phyloP scores from a whole-genome alignment of 92 coral and sea anemone genomes.

The Palythoa caribaeorum region DNA sequence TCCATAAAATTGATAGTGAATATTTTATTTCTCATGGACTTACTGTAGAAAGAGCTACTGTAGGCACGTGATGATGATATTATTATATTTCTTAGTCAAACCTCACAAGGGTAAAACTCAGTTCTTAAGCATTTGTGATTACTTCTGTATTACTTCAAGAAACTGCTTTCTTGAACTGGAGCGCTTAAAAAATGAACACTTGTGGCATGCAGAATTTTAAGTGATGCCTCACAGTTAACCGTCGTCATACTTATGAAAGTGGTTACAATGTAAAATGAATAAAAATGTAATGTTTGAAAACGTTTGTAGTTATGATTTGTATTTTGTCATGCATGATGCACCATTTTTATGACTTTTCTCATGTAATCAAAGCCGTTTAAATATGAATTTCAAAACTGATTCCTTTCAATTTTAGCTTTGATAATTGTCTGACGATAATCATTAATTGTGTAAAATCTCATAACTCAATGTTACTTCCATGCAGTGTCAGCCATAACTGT shows the following conservation, averaged over 20 bases:
- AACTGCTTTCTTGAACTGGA: neutral
- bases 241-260: neutral
- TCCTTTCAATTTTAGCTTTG: neutral
- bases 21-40: slow-evolving; percentile 10
- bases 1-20: slow-evolving; percentile 1
- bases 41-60: neutral
- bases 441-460: no score
- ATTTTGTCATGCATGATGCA: slow-evolving; percentile 20
- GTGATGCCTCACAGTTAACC: neutral
- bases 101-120: slow-evolving; percentile 4
- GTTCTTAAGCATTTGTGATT: slow-evolving; percentile 14
- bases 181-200: neutral
- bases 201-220: neutral
- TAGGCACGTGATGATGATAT: neutral
- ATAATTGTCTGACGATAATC: neutral
- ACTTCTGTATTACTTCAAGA: neutral
- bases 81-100: slow-evolving; percentile 7
- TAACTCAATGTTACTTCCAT: neutral
- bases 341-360: neutral
- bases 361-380: neutral
- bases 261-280: slow-evolving; percentile 4
- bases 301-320: slow-evolving; percentile 20
- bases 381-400: neutral
- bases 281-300: neutral
- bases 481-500: neutral